Conservation (phyloP, 2,113 vertebrate species). For the Proterorhinus semilunaris region DNA sequence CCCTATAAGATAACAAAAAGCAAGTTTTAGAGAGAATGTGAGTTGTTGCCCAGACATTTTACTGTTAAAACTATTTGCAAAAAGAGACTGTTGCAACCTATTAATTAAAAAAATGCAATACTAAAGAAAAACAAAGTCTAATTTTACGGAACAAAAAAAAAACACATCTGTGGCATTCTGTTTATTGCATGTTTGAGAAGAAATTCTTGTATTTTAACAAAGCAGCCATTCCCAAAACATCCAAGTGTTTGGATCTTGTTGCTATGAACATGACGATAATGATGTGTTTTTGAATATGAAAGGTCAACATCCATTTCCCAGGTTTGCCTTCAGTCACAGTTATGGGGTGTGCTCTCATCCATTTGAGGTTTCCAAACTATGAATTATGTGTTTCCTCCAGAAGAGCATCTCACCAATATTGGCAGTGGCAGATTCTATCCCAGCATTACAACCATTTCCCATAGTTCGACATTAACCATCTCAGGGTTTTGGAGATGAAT, state of each 20-base stretch:
- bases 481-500: background rate
- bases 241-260: background rate
- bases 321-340: background rate
- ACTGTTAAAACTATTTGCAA: no score
- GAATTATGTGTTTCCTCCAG: constrained; percentile 2
- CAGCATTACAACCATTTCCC: constrained; percentile 5
- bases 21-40: no score
- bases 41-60: no score
- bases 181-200: no score
- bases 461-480: background rate
- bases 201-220: background rate
- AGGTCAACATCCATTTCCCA: background rate
- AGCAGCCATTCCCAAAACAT: background rate
- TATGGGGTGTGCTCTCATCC: background rate
- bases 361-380: constrained; percentile 12
- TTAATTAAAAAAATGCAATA: no score
- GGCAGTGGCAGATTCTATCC: constrained; percentile 8
- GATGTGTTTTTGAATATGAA: constrained; percentile 4
- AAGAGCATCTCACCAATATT: background rate
- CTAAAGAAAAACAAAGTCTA: no score
- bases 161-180: no score
- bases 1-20: no score
- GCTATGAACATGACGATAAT: background rate
- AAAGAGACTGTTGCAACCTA: no score
- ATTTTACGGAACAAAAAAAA: no score